These are phyloP conservation scores for Psittacus erithacus DNA, from an alignment of 2,113 vertebrate species.

Conservation along the genomic window DNA sequence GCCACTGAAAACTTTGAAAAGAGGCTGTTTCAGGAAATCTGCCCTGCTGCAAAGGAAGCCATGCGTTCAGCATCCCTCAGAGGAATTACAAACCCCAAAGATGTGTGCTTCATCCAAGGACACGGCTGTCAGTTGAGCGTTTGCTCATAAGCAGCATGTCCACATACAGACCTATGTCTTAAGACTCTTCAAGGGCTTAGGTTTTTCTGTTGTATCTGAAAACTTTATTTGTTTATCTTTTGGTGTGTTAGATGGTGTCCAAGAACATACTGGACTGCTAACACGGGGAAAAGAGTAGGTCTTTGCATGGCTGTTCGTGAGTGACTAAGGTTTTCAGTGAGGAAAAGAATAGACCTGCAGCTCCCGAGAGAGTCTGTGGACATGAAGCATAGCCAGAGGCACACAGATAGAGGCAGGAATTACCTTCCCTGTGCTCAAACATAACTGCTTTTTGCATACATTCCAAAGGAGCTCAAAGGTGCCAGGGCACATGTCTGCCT, in stretches of 20 bases:
- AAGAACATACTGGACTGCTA: background rate
- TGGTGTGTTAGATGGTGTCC: background rate
- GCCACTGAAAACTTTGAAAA: background rate
- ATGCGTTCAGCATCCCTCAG: background rate
- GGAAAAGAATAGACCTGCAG: background rate
- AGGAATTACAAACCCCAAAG: background rate
- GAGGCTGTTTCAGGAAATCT: background rate
- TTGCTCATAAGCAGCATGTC: background rate
- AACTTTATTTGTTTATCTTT: background rate
- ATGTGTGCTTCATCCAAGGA: background rate
- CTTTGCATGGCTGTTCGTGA: background rate
- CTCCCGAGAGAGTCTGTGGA: background rate
- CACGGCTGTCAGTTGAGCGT: background rate
- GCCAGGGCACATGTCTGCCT: accelerated
- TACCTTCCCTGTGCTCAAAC: background rate
- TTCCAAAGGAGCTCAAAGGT: background rate
- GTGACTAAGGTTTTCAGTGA: background rate
- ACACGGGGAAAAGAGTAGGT: background rate
- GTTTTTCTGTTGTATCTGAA: background rate
- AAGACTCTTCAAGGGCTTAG: background rate
- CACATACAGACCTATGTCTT: accelerated
- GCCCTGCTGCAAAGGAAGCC: background rate
- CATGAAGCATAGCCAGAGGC: background rate
- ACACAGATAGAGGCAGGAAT: accelerated
- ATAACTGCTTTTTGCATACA: accelerated